These are phyloP conservation scores for Aethes cnicana DNA, from an alignment of 2,888 invertebrate species.

Conservation along the genomic window DNA sequence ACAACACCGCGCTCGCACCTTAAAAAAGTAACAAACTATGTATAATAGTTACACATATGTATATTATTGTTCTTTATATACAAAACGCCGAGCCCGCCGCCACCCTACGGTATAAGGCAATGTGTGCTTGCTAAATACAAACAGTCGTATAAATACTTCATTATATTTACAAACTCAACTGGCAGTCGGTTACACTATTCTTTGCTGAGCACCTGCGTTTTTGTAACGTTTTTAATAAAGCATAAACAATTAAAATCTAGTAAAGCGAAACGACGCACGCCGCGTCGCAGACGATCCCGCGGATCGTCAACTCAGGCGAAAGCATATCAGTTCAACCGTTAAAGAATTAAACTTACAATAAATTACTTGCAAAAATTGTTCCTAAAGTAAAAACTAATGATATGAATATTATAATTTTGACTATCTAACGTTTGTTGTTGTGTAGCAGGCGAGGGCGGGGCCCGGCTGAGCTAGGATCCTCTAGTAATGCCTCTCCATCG, in stretches of 20 bases:
- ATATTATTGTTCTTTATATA: conserved; percentile 78
- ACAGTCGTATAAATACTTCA: conserved; percentile 61
- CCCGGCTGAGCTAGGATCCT: conserved; percentile 41
- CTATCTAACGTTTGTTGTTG: conserved; percentile 69
- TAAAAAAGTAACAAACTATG: conserved; percentile 76
- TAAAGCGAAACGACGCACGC: conserved; percentile 40
- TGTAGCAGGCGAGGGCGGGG: conserved; percentile 50
- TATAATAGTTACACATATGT: conserved; percentile 68
- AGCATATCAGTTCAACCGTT: conserved; percentile 53
- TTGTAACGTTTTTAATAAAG: conserved; percentile 67
- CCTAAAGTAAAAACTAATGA: conserved; percentile 81
- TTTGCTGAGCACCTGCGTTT: conserved; percentile 62
- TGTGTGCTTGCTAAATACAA: conserved; percentile 64
- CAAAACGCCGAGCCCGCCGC: conserved; percentile 66
- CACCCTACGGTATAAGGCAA: conserved; percentile 63
- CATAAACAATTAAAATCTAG: conserved; percentile 62
- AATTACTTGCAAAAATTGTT: conserved; percentile 61
- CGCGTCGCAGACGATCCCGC: conserved; percentile 2
- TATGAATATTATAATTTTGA: conserved; percentile 79
- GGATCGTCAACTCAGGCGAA: conserved; percentile 18
- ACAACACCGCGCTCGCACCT: conserved; percentile 67
- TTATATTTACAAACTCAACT: conserved; percentile 75
- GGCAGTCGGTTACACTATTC: conserved; percentile 62
- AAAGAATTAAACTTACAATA: conserved; percentile 63
- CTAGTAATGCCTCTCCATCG: conserved; percentile 52